Evolutionary conservation across 2,797 vertebrate species (phyloP).

Genomic region (Cetoscarus ocellatus): DNA sequence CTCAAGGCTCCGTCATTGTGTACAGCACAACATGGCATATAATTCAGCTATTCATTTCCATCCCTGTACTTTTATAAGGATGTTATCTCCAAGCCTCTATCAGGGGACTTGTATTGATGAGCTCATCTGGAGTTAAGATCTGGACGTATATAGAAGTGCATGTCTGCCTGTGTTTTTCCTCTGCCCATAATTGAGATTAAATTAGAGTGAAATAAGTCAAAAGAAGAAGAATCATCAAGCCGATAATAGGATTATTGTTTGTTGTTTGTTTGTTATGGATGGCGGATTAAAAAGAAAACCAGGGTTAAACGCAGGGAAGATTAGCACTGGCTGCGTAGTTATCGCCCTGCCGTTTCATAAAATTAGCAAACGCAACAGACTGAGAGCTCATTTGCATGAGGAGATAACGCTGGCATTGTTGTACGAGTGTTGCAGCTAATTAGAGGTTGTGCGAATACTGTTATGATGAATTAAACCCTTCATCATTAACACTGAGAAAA

Average conservation of each 20-base stretch:
- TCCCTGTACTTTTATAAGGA: conserved; percentile 46
- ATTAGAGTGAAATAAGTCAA: conserved; percentile 69
- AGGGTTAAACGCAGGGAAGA: conserved; percentile 83
- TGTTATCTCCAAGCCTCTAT: conserved; percentile 57
- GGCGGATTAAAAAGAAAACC: conserved; percentile 84
- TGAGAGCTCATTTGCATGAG: conserved; percentile 86
- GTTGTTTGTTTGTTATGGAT: conserved; percentile 85
- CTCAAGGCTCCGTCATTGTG: conserved; percentile 36
- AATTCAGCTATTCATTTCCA: conserved; percentile 58
- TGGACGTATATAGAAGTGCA: conserved; percentile 52
- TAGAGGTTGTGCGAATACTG: conserved; percentile 85
- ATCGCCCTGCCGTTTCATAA: conserved; percentile 82
- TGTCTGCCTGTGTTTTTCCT: conserved; percentile 59
- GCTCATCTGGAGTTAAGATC: conserved; percentile 58
- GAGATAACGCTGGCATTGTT: conserved; percentile 86
- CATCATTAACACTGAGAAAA: conserved; percentile 85
- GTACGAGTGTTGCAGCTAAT: conserved; percentile 85
- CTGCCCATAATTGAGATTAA: conserved; percentile 78
- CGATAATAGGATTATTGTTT: conserved; percentile 86
- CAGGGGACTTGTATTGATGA: conserved; percentile 61
- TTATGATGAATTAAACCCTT: conserved; percentile 87
- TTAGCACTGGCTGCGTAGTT: conserved; percentile 81
- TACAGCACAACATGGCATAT: conserved; percentile 52
- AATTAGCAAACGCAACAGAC: conserved; percentile 84
- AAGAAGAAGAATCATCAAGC: conserved; percentile 76